A percentile compares a stretch with the other conserved stretches of the same genome.
Evolutionary conservation across 2,888 invertebrate species (phyloP).

Genomic region (Brachypterus glaber): DNA sequence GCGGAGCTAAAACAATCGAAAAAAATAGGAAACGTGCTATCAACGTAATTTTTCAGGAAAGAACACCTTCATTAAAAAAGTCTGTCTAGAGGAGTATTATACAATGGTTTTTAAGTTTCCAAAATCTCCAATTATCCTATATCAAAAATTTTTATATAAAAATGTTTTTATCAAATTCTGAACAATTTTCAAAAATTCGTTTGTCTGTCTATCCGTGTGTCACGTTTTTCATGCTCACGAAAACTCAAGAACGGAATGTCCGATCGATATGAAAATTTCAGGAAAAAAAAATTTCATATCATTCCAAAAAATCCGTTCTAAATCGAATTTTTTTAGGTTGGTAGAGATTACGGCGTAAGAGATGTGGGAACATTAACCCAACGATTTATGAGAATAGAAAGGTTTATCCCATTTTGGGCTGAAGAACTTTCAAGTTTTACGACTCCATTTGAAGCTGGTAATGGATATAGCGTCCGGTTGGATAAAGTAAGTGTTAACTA

Average conservation of each 20-base stretch:
- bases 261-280: no score
- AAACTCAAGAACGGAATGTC: no score
- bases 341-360: slow-evolving; percentile 55
- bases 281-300: slow-evolving; percentile 2
- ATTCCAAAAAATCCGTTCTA: not conserved
- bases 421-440: slow-evolving; percentile 54
- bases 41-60: no score
- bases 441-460: slow-evolving; percentile 56
- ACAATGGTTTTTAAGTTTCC: no score
- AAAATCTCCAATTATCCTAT: not conserved
- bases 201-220: no score
- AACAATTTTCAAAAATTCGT: no score
- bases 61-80: no score
- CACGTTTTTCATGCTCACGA: no score
- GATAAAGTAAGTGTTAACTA: slow-evolving; percentile 36
- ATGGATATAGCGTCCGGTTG: slow-evolving; percentile 50
- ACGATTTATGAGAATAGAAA: slow-evolving; percentile 56
- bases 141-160: not conserved
- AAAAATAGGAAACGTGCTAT: no score
- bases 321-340: slow-evolving; percentile 38
- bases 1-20: no score
- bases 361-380: slow-evolving; percentile 60
- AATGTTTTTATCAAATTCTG: not conserved
- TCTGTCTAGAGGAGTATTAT: not conserved
- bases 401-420: slow-evolving; percentile 65